Evolutionary conservation across 2,113 vertebrate genomes (phyloP).

Genomic region (Lota lota): DNA sequence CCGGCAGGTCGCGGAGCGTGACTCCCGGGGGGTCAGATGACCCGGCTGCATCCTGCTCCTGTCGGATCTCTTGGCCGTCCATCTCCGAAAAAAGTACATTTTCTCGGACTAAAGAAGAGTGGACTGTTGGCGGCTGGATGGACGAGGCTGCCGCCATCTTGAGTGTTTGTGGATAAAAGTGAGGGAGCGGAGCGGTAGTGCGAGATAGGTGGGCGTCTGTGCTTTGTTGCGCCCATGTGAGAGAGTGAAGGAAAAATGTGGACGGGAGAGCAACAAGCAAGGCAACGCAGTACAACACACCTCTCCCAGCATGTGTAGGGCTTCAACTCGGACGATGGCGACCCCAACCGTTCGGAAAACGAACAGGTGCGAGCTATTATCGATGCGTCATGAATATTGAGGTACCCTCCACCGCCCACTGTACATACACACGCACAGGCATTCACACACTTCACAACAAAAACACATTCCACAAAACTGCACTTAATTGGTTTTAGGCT

Average conservation of each 20-base stretch:
- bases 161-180: conserved; percentile 66
- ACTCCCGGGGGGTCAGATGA: conserved; percentile 45
- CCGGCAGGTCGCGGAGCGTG: conserved; percentile 67
- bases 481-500: too few species aligned
- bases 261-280: background rate
- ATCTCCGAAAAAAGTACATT: conserved; percentile 60
- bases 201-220: conserved; percentile 29
- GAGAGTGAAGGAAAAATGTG: background rate
- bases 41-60: conserved; percentile 56
- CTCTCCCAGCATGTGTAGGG: background rate
- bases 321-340: conserved; percentile 58
- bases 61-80: conserved; percentile 66
- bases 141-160: conserved; percentile 81
- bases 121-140: conserved; percentile 76
- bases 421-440: too few species aligned
- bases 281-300: background rate
- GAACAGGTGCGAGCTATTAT: conserved; percentile 27
- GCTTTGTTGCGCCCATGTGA: background rate
- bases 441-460: too few species aligned
- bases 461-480: too few species aligned
- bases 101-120: conserved; percentile 60
- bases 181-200: conserved; percentile 33
- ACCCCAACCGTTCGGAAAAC: conserved; percentile 63
- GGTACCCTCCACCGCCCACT: too few species aligned
- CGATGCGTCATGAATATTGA: background rate